These are phyloP conservation scores for Marasmarcha lunaedactyla DNA, from an alignment of 2,888 invertebrate species.

Conservation along the genomic window DNA sequence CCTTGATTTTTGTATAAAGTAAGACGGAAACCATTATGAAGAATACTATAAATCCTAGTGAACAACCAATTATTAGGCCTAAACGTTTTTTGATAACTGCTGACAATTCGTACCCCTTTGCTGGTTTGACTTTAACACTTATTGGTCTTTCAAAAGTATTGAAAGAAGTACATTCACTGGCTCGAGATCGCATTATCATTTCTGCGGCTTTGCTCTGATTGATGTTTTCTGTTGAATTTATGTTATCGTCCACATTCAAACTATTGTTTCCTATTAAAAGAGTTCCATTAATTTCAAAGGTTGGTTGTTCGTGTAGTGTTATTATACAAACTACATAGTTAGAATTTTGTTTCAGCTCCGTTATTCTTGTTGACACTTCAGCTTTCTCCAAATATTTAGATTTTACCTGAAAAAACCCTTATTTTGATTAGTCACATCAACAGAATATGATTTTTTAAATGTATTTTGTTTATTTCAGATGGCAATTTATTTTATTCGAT, in stretches of 20 bases:
- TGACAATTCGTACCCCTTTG: slow-evolving; percentile 39
- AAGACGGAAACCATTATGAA: slow-evolving; percentile 58
- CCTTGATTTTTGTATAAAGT: slow-evolving; percentile 58
- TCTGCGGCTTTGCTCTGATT: slow-evolving; percentile 44
- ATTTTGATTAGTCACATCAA: too few species aligned
- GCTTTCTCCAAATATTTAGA: slow-evolving; percentile 44
- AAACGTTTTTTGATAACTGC: slow-evolving; percentile 48
- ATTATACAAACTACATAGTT: slow-evolving; percentile 54
- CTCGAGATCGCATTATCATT: slow-evolving; percentile 45
- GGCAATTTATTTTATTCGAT: neutral
- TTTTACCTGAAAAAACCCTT: slow-evolving; percentile 48
- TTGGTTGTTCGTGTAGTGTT: slow-evolving; percentile 41
- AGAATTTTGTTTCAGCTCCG: slow-evolving; percentile 36
- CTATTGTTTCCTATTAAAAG: slow-evolving; percentile 29
- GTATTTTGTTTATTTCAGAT: slow-evolving; percentile 13
- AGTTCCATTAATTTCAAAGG: slow-evolving; percentile 26
- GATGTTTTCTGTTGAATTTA: slow-evolving; percentile 36
- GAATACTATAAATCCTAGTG: slow-evolving; percentile 54
- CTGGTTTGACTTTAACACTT: slow-evolving; percentile 30
- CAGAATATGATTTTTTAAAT: too few species aligned
- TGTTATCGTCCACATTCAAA: slow-evolving; percentile 19
- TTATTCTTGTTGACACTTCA: slow-evolving; percentile 45
- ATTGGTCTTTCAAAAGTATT: slow-evolving; percentile 44
- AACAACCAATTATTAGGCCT: slow-evolving; percentile 59
- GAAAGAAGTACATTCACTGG: slow-evolving; percentile 56